Evolutionary conservation across 2,113 vertebrate genomes (phyloP).

Genomic region (Raja brachyura): DNA sequence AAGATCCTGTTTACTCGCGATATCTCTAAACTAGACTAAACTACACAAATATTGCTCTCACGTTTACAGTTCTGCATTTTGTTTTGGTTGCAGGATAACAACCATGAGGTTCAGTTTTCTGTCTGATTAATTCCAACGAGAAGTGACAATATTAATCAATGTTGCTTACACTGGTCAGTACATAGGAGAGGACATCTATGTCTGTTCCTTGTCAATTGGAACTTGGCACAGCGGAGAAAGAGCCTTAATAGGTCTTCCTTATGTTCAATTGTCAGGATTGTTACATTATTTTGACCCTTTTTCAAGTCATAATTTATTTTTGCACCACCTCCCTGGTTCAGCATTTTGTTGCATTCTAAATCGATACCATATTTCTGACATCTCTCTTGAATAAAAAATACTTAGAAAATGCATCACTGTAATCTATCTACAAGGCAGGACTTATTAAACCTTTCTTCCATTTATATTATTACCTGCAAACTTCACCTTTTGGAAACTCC

Average conservation of each 20-base stretch:
- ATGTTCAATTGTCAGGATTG: not conserved
- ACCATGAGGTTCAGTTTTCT: not conserved
- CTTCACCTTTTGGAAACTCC: not conserved
- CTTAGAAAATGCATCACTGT: not conserved
- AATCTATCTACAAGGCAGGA: not conserved
- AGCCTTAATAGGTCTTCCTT: not conserved
- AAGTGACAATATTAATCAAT: not conserved
- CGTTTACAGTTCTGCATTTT: not conserved
- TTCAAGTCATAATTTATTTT: not conserved
- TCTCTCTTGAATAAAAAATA: not conserved
- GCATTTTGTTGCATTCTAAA: not conserved
- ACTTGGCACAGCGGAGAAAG: not conserved
- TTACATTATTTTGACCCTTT: not conserved
- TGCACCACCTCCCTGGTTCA: not conserved
- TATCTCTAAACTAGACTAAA: too few species aligned
- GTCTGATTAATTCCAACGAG: not conserved
- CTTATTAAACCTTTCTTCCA: not conserved
- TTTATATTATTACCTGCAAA: not conserved
- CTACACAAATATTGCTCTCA: not conserved
- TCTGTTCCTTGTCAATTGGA: not conserved
- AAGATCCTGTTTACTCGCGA: too few species aligned
- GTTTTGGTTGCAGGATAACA: too few species aligned
- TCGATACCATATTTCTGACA: not conserved
- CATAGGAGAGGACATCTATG: not conserved
- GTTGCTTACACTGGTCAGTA: conserved; percentile 12